A percentile compares a stretch with the other conserved stretches of the same genome.
phyloP scores from a whole-genome alignment of 2,113 vertebrate species.

The Hucho hucho region DNA sequence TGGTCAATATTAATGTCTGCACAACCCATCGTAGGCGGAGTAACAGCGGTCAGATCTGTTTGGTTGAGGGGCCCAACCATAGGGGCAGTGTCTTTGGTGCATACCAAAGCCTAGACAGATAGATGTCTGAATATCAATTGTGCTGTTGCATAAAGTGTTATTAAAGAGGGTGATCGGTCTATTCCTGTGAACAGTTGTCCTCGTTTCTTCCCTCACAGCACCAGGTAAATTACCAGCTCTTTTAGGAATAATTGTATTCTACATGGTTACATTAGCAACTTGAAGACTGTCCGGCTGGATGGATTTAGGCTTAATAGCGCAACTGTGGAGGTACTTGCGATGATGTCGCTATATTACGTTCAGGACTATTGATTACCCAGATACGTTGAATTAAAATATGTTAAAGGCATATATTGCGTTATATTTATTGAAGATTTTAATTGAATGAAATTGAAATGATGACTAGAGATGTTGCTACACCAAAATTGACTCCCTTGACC shows the following conservation, averaged over 20 bases:
- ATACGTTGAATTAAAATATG: conserved; percentile 22
- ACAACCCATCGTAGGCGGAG: conserved; percentile 52
- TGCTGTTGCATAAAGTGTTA: conserved; percentile 32
- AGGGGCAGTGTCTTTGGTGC: conserved; percentile 54
- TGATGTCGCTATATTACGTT: conserved; percentile 10
- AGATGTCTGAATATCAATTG: conserved; percentile 56
- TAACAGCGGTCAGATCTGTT: conserved; percentile 51
- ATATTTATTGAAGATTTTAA: neutral
- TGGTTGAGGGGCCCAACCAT: conserved; percentile 50
- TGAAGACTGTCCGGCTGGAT: neutral
- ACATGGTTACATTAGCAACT: neutral
- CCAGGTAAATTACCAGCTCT: conserved; percentile 53
- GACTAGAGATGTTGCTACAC: neutral
- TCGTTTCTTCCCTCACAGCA: conserved; percentile 36
- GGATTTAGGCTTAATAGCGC: neutral
- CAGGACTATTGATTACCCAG: neutral
- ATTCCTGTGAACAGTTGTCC: conserved; percentile 40
- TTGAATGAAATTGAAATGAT: neutral
- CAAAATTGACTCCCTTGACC: neutral
- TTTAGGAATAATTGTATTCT: neutral
- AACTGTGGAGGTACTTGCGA: neutral
- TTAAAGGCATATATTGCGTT: conserved; percentile 1
- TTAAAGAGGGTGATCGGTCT: conserved; percentile 24
- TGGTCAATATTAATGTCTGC: conserved; percentile 33
- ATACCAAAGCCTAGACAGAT: conserved; percentile 53